Conservation (phyloP, 2,113 vertebrate species). For the Tachysurus fulvidraco region DNA sequence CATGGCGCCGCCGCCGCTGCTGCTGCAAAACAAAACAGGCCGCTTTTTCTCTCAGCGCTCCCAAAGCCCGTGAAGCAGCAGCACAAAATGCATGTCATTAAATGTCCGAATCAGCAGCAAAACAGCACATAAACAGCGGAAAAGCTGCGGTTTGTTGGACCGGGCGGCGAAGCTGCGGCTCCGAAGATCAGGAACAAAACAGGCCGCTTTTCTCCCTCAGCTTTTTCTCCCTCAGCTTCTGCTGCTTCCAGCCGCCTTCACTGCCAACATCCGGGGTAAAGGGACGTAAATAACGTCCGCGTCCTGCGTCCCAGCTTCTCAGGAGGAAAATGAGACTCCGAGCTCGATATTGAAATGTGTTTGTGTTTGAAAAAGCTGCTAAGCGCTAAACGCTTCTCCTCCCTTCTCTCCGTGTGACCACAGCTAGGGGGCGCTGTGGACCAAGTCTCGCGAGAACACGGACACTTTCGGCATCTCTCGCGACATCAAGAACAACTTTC, state of each 20-base stretch:
- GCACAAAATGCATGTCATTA: neutral
- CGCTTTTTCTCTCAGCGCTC: slow-evolving; percentile 51
- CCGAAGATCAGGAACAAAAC: slow-evolving; percentile 66
- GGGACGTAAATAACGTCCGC: neutral
- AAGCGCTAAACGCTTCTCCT: slow-evolving; percentile 69
- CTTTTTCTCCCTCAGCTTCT: slow-evolving; percentile 55
- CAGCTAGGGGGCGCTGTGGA: slow-evolving; percentile 69
- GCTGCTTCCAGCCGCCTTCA: slow-evolving; percentile 23
- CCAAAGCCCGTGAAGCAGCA: slow-evolving; percentile 1
- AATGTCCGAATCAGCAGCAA: neutral
- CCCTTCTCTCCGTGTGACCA: slow-evolving; percentile 59
- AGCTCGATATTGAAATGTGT: slow-evolving; percentile 59
- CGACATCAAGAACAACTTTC: neutral
- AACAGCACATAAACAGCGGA: neutral
- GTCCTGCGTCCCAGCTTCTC: neutral
- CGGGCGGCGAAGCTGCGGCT: slow-evolving; percentile 56
- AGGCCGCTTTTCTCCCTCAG: slow-evolving; percentile 68
- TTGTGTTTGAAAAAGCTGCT: slow-evolving; percentile 67
- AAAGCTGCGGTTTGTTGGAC: slow-evolving; percentile 2
- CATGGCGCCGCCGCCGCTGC: slow-evolving; percentile 64
- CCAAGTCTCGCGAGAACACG: slow-evolving; percentile 70
- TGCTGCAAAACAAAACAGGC: slow-evolving; percentile 73
- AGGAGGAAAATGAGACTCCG: slow-evolving; percentile 25
- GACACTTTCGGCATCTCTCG: neutral
- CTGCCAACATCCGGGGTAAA: neutral